phyloP scores from a whole-genome alignment of 2,888 invertebrate genomes.

The Tenthredo notha region DNA sequence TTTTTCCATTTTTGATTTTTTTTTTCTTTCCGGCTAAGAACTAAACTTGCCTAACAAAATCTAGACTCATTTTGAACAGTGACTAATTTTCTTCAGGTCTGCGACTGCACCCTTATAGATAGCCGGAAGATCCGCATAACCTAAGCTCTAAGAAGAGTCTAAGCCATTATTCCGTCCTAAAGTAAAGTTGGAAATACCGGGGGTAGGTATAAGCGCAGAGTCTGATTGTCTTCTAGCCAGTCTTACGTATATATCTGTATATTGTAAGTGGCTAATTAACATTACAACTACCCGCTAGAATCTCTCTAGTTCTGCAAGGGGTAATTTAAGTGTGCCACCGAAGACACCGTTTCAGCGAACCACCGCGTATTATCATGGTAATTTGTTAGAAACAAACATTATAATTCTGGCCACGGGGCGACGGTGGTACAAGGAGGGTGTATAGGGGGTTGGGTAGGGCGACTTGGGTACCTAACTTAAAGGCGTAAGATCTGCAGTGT shows the following conservation, averaged over 20 bases:
- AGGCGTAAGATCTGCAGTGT: conserved; percentile 77
- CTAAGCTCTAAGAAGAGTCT: conserved; percentile 45
- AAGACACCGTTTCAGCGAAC: conserved; percentile 72
- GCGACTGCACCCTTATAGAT: conserved; percentile 7
- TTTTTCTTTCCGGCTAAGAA: not conserved
- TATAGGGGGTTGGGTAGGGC: conserved; percentile 61
- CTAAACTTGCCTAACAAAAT: not conserved
- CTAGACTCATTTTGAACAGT: not conserved
- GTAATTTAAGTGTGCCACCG: conserved; percentile 75
- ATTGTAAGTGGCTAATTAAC: conserved; percentile 76
- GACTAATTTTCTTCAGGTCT: not conserved
- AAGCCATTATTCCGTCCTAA: conserved; percentile 52
- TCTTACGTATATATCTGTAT: conserved; percentile 55
- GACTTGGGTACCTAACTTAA: conserved; percentile 72
- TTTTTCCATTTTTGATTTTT: not conserved
- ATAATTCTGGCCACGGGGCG: conserved; percentile 69
- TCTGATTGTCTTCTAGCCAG: conserved; percentile 67
- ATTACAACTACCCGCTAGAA: conserved; percentile 71
- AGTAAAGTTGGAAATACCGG: conserved; percentile 60
- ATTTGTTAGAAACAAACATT: conserved; percentile 79
- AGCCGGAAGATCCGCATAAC: conserved; percentile 35
- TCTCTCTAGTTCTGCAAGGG: conserved; percentile 62
- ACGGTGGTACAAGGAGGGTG: conserved; percentile 52
- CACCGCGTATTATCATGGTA: conserved; percentile 77
- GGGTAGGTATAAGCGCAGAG: conserved; percentile 47